phyloP scores from a whole-genome alignment of 2,797 vertebrate genomes.

The Lepus oiostolus region DNA sequence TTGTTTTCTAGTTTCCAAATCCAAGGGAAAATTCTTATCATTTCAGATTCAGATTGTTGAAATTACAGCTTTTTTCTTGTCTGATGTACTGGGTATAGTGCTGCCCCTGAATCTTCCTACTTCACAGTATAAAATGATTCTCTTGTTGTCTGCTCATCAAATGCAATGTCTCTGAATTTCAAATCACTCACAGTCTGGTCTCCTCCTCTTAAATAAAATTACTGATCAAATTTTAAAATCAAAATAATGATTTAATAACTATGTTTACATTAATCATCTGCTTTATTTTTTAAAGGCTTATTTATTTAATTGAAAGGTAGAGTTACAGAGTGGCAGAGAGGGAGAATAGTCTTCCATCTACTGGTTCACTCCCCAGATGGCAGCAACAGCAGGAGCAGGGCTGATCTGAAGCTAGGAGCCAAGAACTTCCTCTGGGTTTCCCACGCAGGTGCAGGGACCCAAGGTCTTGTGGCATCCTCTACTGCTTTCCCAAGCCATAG shows the following conservation, averaged over 20 bases:
- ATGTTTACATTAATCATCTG: background rate
- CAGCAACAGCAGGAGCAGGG: too few relatives aligned
- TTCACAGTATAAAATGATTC: background rate
- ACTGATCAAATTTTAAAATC: background rate
- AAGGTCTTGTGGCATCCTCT: too few relatives aligned
- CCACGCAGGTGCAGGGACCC: too few relatives aligned
- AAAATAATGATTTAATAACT: conserved; percentile 49
- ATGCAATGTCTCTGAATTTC: background rate
- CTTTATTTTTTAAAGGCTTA: background rate
- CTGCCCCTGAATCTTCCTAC: background rate
- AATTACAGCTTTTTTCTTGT: background rate
- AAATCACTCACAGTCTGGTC: background rate
- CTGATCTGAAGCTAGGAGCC: too few relatives aligned
- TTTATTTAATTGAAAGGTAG: too few relatives aligned
- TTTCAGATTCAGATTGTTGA: background rate
- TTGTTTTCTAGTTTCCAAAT: background rate
- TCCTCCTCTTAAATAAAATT: conserved; percentile 16
- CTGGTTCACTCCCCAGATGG: too few relatives aligned
- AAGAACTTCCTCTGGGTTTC: too few relatives aligned
- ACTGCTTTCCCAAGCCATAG: too few relatives aligned
- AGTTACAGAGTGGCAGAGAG: too few relatives aligned
- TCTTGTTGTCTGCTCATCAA: background rate
- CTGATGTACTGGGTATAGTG: background rate
- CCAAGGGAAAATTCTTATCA: background rate
- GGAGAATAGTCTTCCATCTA: too few relatives aligned